Base-by-base conservation (phyloP, 2,797 vertebrate genomes). In the Cephalopachus bancanus region DNA sequence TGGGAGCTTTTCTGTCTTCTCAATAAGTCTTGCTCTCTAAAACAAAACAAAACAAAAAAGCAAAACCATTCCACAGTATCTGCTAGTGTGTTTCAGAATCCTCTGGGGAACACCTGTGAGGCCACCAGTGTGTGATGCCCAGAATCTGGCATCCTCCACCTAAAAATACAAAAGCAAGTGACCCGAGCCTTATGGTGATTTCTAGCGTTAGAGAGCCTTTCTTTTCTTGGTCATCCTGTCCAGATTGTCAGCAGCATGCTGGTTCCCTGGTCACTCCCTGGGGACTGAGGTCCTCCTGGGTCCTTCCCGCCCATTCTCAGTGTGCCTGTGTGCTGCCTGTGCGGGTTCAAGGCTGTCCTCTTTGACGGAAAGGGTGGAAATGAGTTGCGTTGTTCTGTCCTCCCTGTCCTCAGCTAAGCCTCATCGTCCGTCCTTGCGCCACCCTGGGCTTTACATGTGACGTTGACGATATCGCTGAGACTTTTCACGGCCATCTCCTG, bases 281-380 rank as follows among this genome's bases (percentile, higher is more conserved):
- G 44, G 44, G 44, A 44, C 44, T 44, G 44, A 57, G 24, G 19
- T 33, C 10, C 30, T 3, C 55, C 22, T 1, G 17, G 22, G 12
- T 64, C 57, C 74, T 15, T 24, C 81, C 10, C 19, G 7, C 60
- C 62, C 16, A 9, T 37, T 44, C 37, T 62, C 30, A 11, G 28
- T 44, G 2, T 44, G 15, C 0, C 0, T 26, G n/a, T 59, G n/a
- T 55, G 57, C 22, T 3, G 17, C 76, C 10, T 5, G 1, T 26
- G 15, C 1, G 0, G 60, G 57, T 83, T 86, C 26, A 6, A 55
- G 86, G 24, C 19, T 53, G 11, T 33, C 69, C 24, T 75, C 9
- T 37, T 37, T 69, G 51, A 60, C 10, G 28, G 84, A 14, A 75
- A 55, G 62, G 74, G 44, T 57, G 57, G 55, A 64, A 86, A 60